Evolutionary conservation across 2,113 vertebrate species (phyloP), one percentile per base, ranked within the genome.

Genomic region (Onychostruthus taczanowskii): DNA sequence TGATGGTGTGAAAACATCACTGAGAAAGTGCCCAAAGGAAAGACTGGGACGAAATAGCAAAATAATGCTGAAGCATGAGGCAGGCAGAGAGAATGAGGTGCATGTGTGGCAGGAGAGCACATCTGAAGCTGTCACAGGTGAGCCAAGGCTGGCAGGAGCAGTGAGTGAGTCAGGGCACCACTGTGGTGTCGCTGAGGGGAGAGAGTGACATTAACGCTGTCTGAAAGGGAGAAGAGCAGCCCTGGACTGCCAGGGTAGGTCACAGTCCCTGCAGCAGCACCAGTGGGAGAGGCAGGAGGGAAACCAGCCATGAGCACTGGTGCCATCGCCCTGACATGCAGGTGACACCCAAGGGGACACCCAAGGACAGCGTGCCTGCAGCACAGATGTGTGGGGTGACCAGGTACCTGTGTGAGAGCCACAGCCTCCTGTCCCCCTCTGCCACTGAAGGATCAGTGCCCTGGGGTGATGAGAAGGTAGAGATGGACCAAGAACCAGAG

Each of bases 381-480:
- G 44, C n/a, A 66, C 0, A 0, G 21, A 30, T 5, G 24, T 21
- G 43, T 1, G 2, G 22, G 27, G 68, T 1, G 3, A 61, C 10
- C 58, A n/a, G 21, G 11, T 2, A 66, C 20, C 43, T 1, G 2
- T 43, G n/a, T 8, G 43, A 79, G 16, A 76, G 23, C 56, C 83
- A 27, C 39, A 76, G n/a, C 46, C 61, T 61, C 53, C 16, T 68
- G 37, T 35, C 15, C 22, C 17, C 8, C 15, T 33, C 82, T 62
- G 69, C 23, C 26, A 13, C 87, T 7, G 28, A 0, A 26, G 7
- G 49, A 7, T 28, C 15, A 0, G 13, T 75, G 61, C 15, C 46
- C 47, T 55, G 52, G 13, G 35, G 31, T 16, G 9, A 62, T 0
- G 3, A n/a, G 8, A 11, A 19, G 6, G 13, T 7, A 37, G 46